Conservation (phyloP, 1,140 invertebrate species). For the Brachionus calyciflorus region DNA sequence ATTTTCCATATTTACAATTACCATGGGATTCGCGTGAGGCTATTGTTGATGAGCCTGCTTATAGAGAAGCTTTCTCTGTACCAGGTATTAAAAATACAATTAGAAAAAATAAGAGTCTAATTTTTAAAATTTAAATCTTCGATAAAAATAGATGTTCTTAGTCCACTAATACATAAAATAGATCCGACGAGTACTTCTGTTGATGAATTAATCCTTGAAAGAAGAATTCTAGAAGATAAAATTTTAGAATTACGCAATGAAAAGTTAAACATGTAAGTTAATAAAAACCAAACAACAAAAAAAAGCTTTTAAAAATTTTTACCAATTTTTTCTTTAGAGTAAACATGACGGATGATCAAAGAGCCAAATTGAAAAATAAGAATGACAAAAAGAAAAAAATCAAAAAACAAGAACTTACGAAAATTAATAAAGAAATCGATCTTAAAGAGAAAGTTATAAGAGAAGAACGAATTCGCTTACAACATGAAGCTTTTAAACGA, state of each 20-base stretch:
- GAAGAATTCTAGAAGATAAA: conserved; percentile 41
- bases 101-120: neutral
- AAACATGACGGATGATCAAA: neutral
- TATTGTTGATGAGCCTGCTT: conserved; percentile 2
- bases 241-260: conserved; percentile 25
- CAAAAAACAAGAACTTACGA: neutral
- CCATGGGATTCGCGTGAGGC: conserved; percentile 12
- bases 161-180: conserved; percentile 10
- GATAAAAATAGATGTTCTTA: neutral
- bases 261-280: conserved; percentile 1
- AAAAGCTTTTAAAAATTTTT: neutral
- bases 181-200: neutral
- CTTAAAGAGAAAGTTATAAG: neutral
- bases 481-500: neutral
- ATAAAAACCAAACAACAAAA: neutral
- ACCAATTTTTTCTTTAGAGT: neutral
- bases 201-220: conserved; percentile 1
- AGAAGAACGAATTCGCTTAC: conserved; percentile 18
- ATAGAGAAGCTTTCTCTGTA: conserved; percentile 3
- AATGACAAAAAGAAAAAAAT: neutral
- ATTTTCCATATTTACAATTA: conserved; percentile 24
- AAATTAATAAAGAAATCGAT: neutral
- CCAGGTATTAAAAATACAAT: neutral
- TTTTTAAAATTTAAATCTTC: neutral
- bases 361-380: conserved; percentile 6